Conservation (phyloP, 2,113 vertebrate genomes). For the Tyrannus savana region DNA sequence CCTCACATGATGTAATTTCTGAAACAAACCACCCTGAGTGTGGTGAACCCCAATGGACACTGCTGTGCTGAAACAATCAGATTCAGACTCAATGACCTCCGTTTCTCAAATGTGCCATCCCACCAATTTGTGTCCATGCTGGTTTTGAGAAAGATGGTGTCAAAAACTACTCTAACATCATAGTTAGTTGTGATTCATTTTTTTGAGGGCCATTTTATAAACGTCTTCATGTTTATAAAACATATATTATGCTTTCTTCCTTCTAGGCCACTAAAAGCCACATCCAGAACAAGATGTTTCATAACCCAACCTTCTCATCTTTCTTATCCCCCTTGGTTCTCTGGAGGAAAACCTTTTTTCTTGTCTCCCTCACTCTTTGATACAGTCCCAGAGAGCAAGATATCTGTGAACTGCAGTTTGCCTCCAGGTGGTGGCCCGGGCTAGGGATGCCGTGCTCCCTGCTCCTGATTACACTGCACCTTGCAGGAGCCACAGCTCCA, state of each 20-base stretch:
- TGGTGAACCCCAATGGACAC: rapidly evolving
- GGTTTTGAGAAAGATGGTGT: not conserved
- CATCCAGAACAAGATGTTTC: not conserved
- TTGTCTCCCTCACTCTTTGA: not conserved
- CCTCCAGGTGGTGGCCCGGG: not conserved
- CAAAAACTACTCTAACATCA: not conserved
- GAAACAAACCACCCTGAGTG: not conserved
- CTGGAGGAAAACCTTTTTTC: not conserved
- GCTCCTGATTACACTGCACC: not conserved
- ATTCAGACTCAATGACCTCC: not conserved
- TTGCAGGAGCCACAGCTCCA: not conserved
- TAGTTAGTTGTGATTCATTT: not conserved
- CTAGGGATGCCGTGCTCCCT: not conserved
- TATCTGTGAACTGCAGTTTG: not conserved
- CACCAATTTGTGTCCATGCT: not conserved
- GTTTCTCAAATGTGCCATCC: not conserved
- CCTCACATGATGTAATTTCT: not conserved
- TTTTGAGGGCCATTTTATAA: not conserved
- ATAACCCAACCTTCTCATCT: rapidly evolving
- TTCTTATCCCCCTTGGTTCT: not conserved
- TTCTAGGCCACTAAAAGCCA: not conserved
- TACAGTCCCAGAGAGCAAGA: not conserved
- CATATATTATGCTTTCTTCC: not conserved
- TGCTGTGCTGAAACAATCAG: not conserved
- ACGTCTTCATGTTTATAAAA: not conserved